Evolutionary conservation across 2,888 invertebrate species (phyloP).

Genomic region (Apotomis betuletana): DNA sequence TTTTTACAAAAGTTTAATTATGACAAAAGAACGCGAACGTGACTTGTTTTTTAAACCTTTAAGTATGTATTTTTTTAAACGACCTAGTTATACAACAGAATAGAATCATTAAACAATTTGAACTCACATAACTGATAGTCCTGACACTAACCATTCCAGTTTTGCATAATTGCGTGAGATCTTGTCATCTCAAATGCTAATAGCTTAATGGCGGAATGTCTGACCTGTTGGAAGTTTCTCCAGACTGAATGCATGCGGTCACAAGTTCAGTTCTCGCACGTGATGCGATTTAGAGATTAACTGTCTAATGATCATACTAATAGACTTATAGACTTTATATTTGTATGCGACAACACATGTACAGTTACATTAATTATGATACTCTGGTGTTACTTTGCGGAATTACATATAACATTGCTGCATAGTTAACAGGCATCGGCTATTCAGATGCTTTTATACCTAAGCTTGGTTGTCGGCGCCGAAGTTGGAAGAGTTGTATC

Average conservation of each 20-base stretch:
- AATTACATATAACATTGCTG: too few relatives aligned
- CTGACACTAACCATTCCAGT: background rate
- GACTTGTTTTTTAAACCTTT: too few relatives aligned
- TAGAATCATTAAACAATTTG: background rate
- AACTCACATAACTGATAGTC: background rate
- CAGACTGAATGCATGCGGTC: slow-evolving; percentile 5
- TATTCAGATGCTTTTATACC: too few relatives aligned
- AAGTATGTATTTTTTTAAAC: too few relatives aligned
- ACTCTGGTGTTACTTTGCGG: too few relatives aligned
- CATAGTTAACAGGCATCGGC: too few relatives aligned
- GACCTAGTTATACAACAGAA: too few relatives aligned
- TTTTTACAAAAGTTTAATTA: too few relatives aligned
- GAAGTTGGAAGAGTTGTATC: too few relatives aligned
- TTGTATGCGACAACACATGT: background rate
- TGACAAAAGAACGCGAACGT: too few relatives aligned
- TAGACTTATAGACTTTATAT: background rate
- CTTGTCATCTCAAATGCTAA: slow-evolving; percentile 25
- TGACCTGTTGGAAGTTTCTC: slow-evolving; percentile 7
- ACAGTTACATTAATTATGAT: too few relatives aligned
- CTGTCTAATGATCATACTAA: slow-evolving; percentile 16
- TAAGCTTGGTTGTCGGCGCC: too few relatives aligned
- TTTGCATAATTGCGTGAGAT: slow-evolving; percentile 17
- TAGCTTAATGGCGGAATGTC: background rate
- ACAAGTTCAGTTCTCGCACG: slow-evolving; percentile 27
- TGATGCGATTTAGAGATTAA: slow-evolving; percentile 20